Conservation (phyloP, 2,888 invertebrate genomes). For the Noctua comes region DNA sequence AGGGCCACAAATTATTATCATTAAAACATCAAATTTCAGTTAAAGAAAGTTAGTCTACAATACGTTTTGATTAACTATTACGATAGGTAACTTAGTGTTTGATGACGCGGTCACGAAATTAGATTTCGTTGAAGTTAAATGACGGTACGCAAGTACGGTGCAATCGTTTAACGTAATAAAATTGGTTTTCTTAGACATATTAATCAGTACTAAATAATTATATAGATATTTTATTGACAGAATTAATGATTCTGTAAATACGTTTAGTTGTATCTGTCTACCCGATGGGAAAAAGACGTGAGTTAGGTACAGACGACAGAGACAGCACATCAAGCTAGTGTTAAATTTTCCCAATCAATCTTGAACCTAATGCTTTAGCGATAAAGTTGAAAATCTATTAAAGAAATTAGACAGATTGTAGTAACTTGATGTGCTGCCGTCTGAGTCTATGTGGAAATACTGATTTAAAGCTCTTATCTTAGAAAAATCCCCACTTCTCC, state of each 20-base stretch:
- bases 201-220: background rate
- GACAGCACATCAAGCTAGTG: too few species aligned
- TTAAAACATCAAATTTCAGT: constrained; percentile 34
- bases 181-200: constrained; percentile 9
- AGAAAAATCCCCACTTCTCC: background rate
- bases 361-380: too few species aligned
- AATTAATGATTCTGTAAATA: background rate
- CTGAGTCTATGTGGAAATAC: background rate
- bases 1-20: constrained; percentile 30
- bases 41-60: constrained; percentile 28
- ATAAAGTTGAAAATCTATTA: too few species aligned
- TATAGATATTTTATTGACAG: background rate
- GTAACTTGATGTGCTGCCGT: too few species aligned
- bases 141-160: background rate
- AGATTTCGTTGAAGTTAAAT: constrained; percentile 38
- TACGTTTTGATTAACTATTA: constrained; percentile 53
- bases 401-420: too few species aligned
- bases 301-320: background rate
- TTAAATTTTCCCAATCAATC: too few species aligned
- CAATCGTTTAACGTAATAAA: constrained; percentile 1
- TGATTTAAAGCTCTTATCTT: background rate
- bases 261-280: background rate
- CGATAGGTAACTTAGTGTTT: constrained; percentile 22
- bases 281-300: background rate
- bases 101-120: constrained; percentile 31